Percentiles rank a stretch among this genome's conserved stretches.
phyloP scores from a whole-genome alignment of 2,113 vertebrate genomes.

The Pelecanus crispus region DNA sequence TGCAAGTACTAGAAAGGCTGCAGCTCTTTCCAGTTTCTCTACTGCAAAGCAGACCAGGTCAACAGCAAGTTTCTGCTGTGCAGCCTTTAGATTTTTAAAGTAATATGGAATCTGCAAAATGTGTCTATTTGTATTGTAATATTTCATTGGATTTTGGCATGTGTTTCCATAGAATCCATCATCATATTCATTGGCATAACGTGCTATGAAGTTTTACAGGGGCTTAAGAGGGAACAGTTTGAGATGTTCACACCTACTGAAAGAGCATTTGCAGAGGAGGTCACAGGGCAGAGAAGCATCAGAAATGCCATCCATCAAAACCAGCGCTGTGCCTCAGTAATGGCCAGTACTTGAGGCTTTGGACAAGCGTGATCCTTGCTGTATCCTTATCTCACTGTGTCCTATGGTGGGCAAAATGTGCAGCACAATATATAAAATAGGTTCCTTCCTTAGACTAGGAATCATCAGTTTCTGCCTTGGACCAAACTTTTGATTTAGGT shows the following conservation, averaged over 20 bases:
- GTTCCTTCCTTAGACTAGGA: not conserved
- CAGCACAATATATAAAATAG: not conserved
- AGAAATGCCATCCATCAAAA: not conserved
- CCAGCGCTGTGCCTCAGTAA: not conserved
- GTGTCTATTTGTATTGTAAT: not conserved
- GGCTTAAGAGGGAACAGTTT: not conserved
- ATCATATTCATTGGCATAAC: not conserved
- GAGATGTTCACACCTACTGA: not conserved
- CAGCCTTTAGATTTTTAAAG: not conserved
- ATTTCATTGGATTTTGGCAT: not conserved
- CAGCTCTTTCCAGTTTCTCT: not conserved
- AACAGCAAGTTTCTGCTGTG: not conserved
- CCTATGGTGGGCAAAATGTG: not conserved
- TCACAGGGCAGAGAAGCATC: not conserved
- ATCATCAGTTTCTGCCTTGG: not conserved
- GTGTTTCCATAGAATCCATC: not conserved
- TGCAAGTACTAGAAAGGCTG: not conserved
- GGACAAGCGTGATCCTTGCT: not conserved
- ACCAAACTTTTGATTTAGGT: not conserved
- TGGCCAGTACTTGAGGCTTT: not conserved
- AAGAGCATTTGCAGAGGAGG: not conserved
- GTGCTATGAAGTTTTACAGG: not conserved
- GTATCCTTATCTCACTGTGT: not conserved
- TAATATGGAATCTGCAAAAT: not conserved
- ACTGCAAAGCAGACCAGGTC: not conserved